A percentile compares a stretch with the other conserved stretches of the same genome.
These are phyloP conservation scores for Microctonus aethiopoides DNA, from an alignment of 2,888 invertebrate species.

Conservation along the genomic window DNA sequence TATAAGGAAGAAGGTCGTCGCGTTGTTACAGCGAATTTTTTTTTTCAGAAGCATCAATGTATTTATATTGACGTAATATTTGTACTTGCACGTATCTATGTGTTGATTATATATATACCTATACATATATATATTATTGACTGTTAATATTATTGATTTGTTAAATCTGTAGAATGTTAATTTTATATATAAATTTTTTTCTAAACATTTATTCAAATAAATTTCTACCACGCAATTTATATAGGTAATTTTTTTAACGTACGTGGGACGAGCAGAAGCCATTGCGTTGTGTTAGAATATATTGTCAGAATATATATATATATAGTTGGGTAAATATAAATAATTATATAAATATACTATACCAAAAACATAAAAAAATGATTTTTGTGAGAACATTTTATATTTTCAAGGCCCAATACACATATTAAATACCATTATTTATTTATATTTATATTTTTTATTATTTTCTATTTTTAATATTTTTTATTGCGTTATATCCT, in stretches of 20 bases:
- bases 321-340: background rate
- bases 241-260: background rate
- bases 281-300: background rate
- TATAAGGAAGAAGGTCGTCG: conserved; percentile 1
- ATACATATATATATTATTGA: conserved; percentile 25
- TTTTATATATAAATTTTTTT: conserved; percentile 17
- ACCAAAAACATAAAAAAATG: background rate
- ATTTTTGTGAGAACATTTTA: no score
- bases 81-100: conserved; percentile 41
- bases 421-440: no score
- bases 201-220: background rate
- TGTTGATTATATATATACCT: background rate
- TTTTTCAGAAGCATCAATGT: conserved; percentile 61
- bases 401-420: background rate
- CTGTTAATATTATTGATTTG: conserved; percentile 56
- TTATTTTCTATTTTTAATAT: background rate
- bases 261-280: background rate
- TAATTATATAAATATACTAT: background rate
- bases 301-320: conserved; percentile 9
- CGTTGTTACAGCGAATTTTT: conserved; percentile 51
- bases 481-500: background rate
- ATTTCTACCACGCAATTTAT: background rate
- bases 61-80: conserved; percentile 64
- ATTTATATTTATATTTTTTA: conserved; percentile 58
- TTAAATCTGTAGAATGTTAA: conserved; percentile 54